Percentiles rank a stretch among this genome's conserved stretches.
Conservation (phyloP, 2,797 vertebrate genomes). For the Pogoniulus pusillus region DNA sequence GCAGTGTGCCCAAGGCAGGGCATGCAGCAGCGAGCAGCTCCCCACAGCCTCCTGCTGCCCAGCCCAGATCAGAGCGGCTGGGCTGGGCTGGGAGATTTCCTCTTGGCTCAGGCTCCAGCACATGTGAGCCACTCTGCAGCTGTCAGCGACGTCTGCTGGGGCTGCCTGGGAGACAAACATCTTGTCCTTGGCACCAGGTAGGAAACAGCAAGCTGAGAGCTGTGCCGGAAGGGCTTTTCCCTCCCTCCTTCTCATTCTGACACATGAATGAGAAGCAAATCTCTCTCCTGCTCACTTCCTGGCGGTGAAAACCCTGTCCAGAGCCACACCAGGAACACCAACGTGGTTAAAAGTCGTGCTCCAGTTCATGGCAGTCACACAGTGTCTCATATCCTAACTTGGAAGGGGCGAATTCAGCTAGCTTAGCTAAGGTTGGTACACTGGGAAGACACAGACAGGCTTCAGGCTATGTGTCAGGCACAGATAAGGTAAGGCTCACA, state of each 20-base stretch:
- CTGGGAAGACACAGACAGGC: no score
- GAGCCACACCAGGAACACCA: no score
- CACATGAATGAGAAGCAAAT: not conserved
- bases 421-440: no score
- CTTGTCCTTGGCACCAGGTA: constrained; percentile 36
- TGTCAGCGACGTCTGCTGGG: not conserved
- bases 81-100: constrained; percentile 11
- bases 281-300: not conserved
- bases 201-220: not conserved
- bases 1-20: not conserved
- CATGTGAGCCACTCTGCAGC: not conserved
- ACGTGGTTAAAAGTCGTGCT: no score
- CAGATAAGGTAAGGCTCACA: no score
- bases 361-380: no score
- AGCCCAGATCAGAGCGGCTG: rapidly evolving
- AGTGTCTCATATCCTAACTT: no score
- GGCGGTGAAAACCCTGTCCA: no score
- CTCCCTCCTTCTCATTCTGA: not conserved
- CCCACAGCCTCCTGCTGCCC: not conserved
- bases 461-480: no score
- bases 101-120: not conserved
- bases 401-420: no score
- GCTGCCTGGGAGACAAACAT: constrained; percentile 11
- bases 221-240: not conserved
- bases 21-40: not conserved